Evolutionary conservation across 1,140 invertebrate genomes (phyloP).

Genomic region (Panonychus citri): DNA sequence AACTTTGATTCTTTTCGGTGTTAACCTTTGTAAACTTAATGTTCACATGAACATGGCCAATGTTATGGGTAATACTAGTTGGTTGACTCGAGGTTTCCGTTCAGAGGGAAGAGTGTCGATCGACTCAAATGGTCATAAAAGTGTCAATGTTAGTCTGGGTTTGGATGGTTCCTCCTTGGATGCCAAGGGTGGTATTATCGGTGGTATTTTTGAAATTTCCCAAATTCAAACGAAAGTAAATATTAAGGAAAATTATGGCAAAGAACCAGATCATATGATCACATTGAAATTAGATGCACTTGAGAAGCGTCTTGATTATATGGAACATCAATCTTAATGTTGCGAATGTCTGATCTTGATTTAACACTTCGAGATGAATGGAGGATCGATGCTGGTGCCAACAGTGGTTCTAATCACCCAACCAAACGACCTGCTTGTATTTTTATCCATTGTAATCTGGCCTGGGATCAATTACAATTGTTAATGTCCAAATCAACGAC

Average conservation of each 20-base stretch:
- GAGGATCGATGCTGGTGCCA: constrained; percentile 32
- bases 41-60: constrained; percentile 98
- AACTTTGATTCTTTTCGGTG: constrained; percentile 74
- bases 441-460: constrained; percentile 71
- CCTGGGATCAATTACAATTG: constrained; percentile 83
- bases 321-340: constrained; percentile 66
- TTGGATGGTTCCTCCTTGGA: constrained; percentile 71
- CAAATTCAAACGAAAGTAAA: constrained; percentile 70
- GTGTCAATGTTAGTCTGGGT: constrained; percentile 65
- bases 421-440: constrained; percentile 50
- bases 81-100: constrained; percentile 70
- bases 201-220: constrained; percentile 71
- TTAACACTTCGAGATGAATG: constrained; percentile 60
- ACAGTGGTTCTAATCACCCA: constrained; percentile 10
- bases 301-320: constrained; percentile 76
- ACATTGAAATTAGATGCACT: constrained; percentile 59
- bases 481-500: constrained; percentile 91
- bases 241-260: constrained; percentile 63
- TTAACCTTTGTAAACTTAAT: constrained; percentile 81
- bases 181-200: constrained; percentile 84
- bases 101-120: constrained; percentile 75
- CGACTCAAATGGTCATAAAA: constrained; percentile 77
- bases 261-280: constrained; percentile 64
- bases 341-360: constrained; percentile 50
- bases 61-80: constrained; percentile 89